Percentiles rank a stretch among this genome's conserved stretches.
phyloP scores from a whole-genome alignment of 2,797 vertebrate genomes.

The Paramormyrops hopkinsi region DNA sequence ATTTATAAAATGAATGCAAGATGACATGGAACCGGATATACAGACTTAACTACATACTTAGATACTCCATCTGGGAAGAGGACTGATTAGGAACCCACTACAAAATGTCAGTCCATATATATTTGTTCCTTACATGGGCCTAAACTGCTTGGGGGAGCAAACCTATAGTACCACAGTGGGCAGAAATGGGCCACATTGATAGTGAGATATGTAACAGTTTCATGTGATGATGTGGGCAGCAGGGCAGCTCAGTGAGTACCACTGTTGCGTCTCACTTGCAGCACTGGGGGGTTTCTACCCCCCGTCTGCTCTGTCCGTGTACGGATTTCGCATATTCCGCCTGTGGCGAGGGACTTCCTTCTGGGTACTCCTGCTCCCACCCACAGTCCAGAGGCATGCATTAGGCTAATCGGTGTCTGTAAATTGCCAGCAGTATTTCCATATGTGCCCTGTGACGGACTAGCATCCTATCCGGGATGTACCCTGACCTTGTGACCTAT shows the following conservation, averaged over 20 bases:
- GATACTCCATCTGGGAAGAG: neutral
- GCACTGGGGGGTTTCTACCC: neutral
- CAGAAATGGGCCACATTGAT: neutral
- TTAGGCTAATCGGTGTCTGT: neutral
- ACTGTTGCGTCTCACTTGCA: neutral
- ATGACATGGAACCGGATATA: neutral
- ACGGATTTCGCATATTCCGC: neutral
- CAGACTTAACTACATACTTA: neutral
- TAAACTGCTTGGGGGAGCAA: neutral
- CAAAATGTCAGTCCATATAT: neutral
- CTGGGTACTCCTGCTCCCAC: neutral
- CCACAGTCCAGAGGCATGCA: neutral
- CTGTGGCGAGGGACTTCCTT: neutral
- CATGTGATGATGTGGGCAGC: neutral
- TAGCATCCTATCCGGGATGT: neutral
- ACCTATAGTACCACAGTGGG: neutral
- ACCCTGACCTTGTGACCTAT: neutral
- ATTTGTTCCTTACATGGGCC: neutral
- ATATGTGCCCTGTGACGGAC: neutral
- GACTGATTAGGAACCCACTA: neutral
- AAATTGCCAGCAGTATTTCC: neutral
- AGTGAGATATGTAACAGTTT: neutral
- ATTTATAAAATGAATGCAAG: neutral
- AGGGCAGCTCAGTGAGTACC: neutral
- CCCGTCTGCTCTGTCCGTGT: neutral